Evolutionary conservation across 1,140 invertebrate species (phyloP).

Genomic region (Stegodyphus mimosarum): DNA sequence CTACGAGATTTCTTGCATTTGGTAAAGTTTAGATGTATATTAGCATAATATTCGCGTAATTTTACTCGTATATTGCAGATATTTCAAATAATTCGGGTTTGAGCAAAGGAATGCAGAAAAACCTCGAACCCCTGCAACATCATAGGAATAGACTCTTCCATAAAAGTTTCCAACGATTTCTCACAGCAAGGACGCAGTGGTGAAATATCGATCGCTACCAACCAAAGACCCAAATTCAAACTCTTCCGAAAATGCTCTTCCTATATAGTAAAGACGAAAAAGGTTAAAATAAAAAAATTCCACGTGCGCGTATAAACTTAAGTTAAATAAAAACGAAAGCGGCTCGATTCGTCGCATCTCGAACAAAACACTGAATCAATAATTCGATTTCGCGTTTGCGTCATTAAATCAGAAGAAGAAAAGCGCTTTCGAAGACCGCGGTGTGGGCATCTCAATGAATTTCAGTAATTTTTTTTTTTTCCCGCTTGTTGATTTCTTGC

Average conservation of each 20-base stretch:
- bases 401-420: constrained; percentile 58
- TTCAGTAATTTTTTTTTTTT: constrained; percentile 8
- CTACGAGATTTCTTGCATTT: too few relatives aligned
- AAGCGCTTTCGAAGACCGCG: constrained; percentile 42
- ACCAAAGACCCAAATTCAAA: constrained; percentile 43
- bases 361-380: constrained; percentile 59
- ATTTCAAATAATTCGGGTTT: too few relatives aligned
- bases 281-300: background rate
- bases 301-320: constrained; percentile 42
- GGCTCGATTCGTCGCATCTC: constrained; percentile 52
- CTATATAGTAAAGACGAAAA: background rate
- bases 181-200: background rate
- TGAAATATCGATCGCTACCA: constrained; percentile 41
- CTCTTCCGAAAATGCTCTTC: constrained; percentile 32
- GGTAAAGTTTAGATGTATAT: too few relatives aligned
- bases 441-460: constrained; percentile 50
- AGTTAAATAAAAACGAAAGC: constrained; percentile 28
- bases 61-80: too few relatives aligned
- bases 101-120: background rate
- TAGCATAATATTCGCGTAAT: too few relatives aligned
- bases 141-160: constrained; percentile 34
- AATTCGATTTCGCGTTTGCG: constrained; percentile 57
- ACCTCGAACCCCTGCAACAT: constrained; percentile 5
- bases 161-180: constrained; percentile 57
- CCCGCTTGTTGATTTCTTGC: constrained; percentile 25